Percentiles rank a stretch among this genome's conserved stretches.
Evolutionary conservation across 2,888 invertebrate species (phyloP).

Genomic region (Corbicula japonica): DNA sequence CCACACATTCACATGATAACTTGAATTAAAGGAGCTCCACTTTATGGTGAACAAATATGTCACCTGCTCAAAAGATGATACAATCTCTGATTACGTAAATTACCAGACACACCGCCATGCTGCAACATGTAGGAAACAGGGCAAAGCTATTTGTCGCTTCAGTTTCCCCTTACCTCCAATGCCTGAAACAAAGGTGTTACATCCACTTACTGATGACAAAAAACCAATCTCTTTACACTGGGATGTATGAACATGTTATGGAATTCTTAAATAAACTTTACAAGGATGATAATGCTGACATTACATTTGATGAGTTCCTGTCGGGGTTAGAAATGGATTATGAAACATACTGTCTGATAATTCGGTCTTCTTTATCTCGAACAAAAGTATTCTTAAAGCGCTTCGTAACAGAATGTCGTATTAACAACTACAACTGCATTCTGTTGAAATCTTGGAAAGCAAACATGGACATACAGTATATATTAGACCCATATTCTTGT

Average conservation of each 20-base stretch:
- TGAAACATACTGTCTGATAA: conserved; percentile 32
- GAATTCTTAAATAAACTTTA: no score
- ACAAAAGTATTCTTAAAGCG: conserved; percentile 37
- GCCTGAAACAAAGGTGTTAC: conserved; percentile 29
- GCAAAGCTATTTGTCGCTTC: conserved; percentile 39
- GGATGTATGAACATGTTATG: no score
- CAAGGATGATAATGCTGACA: no score
- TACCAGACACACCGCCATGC: background rate
- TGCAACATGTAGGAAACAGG: conserved; percentile 36
- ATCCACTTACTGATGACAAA: conserved; percentile 18
- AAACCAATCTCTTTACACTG: no score
- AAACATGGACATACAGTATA: conserved; percentile 61
- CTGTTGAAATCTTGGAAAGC: conserved; percentile 39
- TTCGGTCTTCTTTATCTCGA: conserved; percentile 27
- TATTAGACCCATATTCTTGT: no score
- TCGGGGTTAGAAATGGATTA: background rate
- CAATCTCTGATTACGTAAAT: background rate
- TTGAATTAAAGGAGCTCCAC: no score
- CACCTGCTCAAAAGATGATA: background rate
- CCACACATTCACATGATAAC: no score
- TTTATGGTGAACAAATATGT: no score
- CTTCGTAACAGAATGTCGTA: conserved; percentile 15
- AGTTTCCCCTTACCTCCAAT: conserved; percentile 47
- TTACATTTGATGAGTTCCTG: conserved; percentile 4
- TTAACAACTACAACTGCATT: conserved; percentile 36